Conservation (phyloP, 2,797 vertebrate genomes). For the Scomberomorus guttatus region DNA sequence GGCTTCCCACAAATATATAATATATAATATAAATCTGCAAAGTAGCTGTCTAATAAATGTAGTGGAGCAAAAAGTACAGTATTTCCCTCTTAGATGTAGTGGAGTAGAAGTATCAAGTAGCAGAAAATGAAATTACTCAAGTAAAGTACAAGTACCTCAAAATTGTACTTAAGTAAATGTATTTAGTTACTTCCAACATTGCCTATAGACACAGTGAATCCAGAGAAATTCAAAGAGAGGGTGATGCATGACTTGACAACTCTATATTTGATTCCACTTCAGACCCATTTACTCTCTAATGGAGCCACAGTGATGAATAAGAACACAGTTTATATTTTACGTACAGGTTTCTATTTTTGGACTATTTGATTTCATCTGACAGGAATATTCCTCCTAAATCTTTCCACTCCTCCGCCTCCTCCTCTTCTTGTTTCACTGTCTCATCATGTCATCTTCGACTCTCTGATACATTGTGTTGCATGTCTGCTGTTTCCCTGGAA, state of each 20-base stretch:
- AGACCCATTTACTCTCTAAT: conserved; percentile 9
- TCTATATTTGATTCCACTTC: background rate
- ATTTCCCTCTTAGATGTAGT: too few species aligned
- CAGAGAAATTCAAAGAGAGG: background rate
- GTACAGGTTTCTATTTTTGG: conserved; percentile 38
- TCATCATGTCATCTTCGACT: conserved; percentile 50
- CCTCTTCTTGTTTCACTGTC: conserved; percentile 34
- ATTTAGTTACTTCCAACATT: too few species aligned
- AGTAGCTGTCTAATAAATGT: too few species aligned
- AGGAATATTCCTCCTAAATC: conserved; percentile 33
- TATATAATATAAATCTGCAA: too few species aligned
- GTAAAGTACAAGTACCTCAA: too few species aligned
- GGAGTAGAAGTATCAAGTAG: too few species aligned
- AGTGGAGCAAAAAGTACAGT: too few species aligned
- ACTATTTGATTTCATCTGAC: conserved; percentile 31
- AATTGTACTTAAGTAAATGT: too few species aligned
- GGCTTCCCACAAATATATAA: too few species aligned
- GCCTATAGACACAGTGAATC: background rate
- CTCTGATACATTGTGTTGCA: conserved; percentile 46
- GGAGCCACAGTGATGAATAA: conserved; percentile 1
- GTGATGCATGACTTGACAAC: background rate
- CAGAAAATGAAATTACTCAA: too few species aligned
- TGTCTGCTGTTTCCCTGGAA: conserved; percentile 76
- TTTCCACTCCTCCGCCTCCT: conserved; percentile 25
- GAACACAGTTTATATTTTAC: background rate